phyloP scores from a whole-genome alignment of 2,888 invertebrate species.

The Achlya flavicornis region DNA sequence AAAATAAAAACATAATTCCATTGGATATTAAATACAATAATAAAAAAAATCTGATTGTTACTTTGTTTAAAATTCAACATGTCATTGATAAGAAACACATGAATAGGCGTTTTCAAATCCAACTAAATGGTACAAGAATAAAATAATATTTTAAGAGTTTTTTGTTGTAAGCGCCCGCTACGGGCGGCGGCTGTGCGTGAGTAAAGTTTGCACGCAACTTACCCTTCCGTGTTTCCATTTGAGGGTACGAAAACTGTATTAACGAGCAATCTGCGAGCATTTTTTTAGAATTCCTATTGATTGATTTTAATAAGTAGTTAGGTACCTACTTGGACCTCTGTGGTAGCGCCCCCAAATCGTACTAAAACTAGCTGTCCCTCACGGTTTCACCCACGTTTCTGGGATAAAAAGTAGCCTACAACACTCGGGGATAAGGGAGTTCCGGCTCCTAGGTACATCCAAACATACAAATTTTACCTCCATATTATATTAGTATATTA shows the following conservation, averaged over 20 bases:
- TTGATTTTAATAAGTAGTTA: not conserved
- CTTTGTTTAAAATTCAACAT: constrained; percentile 11
- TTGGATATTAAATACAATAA: no score
- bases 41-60: constrained; percentile 20
- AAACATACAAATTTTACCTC: no score
- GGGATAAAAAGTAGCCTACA: no score
- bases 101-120: not conserved
- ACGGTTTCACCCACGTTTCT: no score
- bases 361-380: not conserved
- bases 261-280: constrained; percentile 4
- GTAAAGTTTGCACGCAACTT: constrained; percentile 32
- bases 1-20: no score
- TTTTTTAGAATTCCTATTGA: not conserved
- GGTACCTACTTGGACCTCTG: no score
- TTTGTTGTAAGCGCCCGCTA: not conserved
- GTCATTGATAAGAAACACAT: not conserved
- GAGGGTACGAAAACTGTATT: constrained; percentile 24
- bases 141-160: not conserved
- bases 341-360: no score
- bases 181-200: constrained; percentile 26
- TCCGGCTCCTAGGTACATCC: no score
- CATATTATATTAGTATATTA: no score
- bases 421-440: no score
- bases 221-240: constrained; percentile 38
- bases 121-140: not conserved